Conservation (phyloP, 2,113 vertebrate species). For the Gyps fulvus region DNA sequence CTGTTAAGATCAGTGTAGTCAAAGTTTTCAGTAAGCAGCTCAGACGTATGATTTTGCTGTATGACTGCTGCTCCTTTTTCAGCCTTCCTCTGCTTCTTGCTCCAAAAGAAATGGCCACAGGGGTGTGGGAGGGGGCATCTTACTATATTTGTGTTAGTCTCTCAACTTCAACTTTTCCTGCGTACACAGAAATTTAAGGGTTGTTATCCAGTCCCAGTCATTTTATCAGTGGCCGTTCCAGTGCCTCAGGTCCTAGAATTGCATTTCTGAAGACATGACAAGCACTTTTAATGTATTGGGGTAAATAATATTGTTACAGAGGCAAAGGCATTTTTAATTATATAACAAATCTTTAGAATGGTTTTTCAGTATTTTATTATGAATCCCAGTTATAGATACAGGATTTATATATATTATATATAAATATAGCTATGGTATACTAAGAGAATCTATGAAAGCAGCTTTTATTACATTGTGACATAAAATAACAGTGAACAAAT, state of each 20-base stretch:
- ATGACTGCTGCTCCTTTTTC: background rate
- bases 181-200: background rate
- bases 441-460: background rate
- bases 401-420: background rate
- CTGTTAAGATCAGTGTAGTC: background rate
- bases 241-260: background rate
- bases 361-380: constrained; percentile 32
- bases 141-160: background rate
- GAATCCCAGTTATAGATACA: background rate
- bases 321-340: background rate
- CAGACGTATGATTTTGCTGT: rapidly evolving
- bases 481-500: background rate
- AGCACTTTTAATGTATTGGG: background rate
- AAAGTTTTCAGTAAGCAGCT: background rate
- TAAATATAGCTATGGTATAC: background rate
- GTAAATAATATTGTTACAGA: background rate
- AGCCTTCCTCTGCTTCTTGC: background rate
- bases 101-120: background rate
- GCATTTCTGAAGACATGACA: background rate
- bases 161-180: background rate
- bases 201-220: background rate
- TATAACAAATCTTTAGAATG: background rate
- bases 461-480: background rate
- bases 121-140: background rate
- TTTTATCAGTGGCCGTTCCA: background rate